These are phyloP conservation scores for Nezara viridula DNA, from an alignment of 2,888 invertebrate genomes.

Conservation along the genomic window DNA sequence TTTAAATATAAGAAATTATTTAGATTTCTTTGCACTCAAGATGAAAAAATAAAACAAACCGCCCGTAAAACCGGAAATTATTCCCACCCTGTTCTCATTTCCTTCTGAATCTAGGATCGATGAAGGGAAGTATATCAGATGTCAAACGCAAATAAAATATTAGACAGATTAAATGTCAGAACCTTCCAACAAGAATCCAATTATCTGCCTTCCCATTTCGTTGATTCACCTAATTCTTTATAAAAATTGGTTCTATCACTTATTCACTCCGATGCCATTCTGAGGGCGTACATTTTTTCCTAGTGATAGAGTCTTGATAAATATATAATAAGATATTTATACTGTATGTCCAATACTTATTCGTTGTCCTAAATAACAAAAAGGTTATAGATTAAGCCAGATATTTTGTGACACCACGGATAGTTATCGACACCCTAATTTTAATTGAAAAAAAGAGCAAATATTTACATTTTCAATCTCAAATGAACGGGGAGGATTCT, in stretches of 20 bases:
- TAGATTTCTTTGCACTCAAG: neutral
- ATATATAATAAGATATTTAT: too few species aligned
- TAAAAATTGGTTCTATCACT: neutral
- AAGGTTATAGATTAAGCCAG: too few species aligned
- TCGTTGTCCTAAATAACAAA: too few species aligned
- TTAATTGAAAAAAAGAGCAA: too few species aligned
- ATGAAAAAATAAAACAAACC: neutral
- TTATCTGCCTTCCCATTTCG: neutral
- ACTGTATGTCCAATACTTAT: too few species aligned
- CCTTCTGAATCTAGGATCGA: neutral
- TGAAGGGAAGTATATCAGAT: slow-evolving; percentile 8
- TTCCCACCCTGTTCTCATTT: neutral
- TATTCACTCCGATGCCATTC: neutral
- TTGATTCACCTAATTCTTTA: slow-evolving; percentile 11
- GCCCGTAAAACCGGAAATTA: neutral
- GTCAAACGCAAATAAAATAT: slow-evolving; percentile 35
- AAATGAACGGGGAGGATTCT: too few species aligned
- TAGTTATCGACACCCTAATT: too few species aligned
- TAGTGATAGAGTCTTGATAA: neutral
- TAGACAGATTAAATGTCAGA: slow-evolving; percentile 33
- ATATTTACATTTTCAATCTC: too few species aligned
- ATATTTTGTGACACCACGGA: too few species aligned
- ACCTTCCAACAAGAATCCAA: slow-evolving; percentile 2
- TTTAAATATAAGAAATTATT: neutral
- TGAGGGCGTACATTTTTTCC: neutral